Percentiles rank a stretch among this genome's conserved stretches.
These are phyloP conservation scores for Psilopogon haemacephalus DNA, from an alignment of 2,113 vertebrate species.

Conservation along the genomic window DNA sequence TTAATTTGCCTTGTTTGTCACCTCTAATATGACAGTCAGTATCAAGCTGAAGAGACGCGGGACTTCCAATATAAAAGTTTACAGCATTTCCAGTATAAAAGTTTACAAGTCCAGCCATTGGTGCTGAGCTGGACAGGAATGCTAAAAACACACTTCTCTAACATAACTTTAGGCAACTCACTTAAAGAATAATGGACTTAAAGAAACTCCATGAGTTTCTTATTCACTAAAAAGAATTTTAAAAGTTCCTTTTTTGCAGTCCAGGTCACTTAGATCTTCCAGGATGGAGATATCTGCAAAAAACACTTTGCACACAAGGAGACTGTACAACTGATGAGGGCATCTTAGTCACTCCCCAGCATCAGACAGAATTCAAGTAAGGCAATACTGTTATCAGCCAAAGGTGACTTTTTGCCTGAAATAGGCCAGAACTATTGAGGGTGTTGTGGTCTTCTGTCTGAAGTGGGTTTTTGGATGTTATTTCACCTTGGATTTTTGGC, in stretches of 20 bases:
- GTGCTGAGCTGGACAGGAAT: background rate
- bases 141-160: background rate
- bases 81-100: background rate
- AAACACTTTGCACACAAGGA: background rate
- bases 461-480: background rate
- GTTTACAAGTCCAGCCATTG: background rate
- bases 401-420: background rate
- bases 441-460: background rate
- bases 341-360: background rate
- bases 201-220: background rate
- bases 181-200: background rate
- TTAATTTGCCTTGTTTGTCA: background rate
- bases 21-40: background rate
- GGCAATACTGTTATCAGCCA: background rate
- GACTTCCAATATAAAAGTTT: background rate
- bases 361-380: background rate
- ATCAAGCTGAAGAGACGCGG: background rate
- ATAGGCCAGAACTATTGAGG: background rate
- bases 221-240: background rate
- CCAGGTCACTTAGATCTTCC: background rate
- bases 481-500: constrained; percentile 14
- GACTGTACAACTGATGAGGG: background rate
- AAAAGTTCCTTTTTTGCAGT: background rate
- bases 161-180: background rate
- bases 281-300: background rate